Percentiles rank a stretch among this genome's conserved stretches.
These are phyloP conservation scores for Enteromius fasciolatus DNA, from an alignment of 2,797 vertebrate species.

Conservation along the genomic window DNA sequence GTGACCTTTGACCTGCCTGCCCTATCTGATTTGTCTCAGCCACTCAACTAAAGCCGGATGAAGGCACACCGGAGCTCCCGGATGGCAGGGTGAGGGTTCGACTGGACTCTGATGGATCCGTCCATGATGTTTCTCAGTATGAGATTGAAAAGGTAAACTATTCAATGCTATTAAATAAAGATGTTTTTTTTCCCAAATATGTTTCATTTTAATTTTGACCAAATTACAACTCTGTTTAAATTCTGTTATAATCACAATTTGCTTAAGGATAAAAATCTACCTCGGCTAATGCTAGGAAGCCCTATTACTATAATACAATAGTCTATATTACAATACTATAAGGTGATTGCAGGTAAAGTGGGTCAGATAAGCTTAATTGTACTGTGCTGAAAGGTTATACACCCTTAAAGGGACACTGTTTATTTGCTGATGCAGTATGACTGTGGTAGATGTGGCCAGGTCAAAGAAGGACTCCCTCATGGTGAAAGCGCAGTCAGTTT, in stretches of 20 bases:
- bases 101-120: constrained; percentile 73
- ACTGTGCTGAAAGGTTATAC: no score
- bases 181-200: no score
- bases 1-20: constrained; percentile 1
- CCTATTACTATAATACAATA: neutral
- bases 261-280: neutral
- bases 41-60: constrained; percentile 91
- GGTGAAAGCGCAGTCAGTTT: no score
- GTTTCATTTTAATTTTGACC: neutral
- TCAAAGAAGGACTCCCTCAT: no score
- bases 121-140: constrained; percentile 82
- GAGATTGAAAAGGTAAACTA: constrained; percentile 83
- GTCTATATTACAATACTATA: no score
- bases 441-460: no score
- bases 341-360: no score
- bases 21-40: constrained; percentile 71
- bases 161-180: neutral
- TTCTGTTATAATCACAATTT: neutral
- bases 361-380: no score
- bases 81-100: constrained; percentile 83
- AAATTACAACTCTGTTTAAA: neutral
- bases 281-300: neutral
- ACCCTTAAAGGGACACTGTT: no score
- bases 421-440: no score
- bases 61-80: constrained; percentile 87